phyloP scores from a whole-genome alignment of 2,797 vertebrate genomes.

The Oceanodroma leucorhoa region DNA sequence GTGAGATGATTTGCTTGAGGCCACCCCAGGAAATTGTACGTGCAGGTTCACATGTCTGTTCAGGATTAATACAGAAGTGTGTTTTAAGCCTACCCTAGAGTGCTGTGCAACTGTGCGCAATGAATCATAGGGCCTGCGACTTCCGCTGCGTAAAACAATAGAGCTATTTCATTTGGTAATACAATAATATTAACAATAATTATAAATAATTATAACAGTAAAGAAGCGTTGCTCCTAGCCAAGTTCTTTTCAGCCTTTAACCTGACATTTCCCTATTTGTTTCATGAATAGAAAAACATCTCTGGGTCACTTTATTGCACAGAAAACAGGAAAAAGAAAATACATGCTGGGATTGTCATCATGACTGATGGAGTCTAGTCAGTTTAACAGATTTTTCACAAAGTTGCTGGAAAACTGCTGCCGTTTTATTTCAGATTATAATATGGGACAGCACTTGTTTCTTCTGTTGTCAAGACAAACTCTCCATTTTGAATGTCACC shows the following conservation, averaged over 20 bases:
- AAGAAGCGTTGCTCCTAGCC: background rate
- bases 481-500: background rate
- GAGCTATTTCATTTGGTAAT: background rate
- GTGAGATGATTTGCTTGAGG: background rate
- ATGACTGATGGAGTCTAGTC: background rate
- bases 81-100: background rate
- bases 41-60: background rate
- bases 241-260: background rate
- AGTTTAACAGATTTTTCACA: slow-evolving; percentile 43
- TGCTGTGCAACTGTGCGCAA: background rate
- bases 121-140: background rate
- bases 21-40: background rate
- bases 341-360: slow-evolving; percentile 39
- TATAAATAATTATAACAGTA: background rate
- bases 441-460: background rate
- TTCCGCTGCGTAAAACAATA: background rate
- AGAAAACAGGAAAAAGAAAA: slow-evolving; percentile 16
- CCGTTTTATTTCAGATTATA: background rate
- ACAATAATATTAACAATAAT: background rate
- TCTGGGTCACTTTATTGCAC: background rate
- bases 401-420: slow-evolving; percentile 34
- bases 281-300: slow-evolving; percentile 7
- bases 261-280: background rate
- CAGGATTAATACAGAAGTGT: background rate
- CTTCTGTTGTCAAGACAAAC: slow-evolving; percentile 4